Evolutionary conservation across 2,797 vertebrate genomes (phyloP), one percentile per base, ranked within the genome.

Genomic region (Danio albolineatus): DNA sequence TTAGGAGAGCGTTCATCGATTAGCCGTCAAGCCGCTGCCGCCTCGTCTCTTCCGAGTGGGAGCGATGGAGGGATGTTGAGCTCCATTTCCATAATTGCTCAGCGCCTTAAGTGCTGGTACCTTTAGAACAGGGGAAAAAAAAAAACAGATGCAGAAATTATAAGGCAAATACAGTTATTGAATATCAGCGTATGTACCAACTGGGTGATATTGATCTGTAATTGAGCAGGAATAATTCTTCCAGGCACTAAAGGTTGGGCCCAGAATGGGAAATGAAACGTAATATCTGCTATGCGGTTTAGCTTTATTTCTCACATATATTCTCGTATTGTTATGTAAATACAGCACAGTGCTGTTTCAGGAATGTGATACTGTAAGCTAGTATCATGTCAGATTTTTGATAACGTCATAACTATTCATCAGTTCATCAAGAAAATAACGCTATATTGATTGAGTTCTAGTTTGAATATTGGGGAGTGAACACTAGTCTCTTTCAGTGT

Each of bases 41-140:
- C 86, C 67, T 76, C 51, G 79, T 82, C 82, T 92, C 94, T 95
- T 95, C 94, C 93, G 92, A 92, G 92, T 91, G 91, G 94, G 92
- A 94, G 91, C 92, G 36, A 92, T 76, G 21, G 75, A 87, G 92
- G 94, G 94, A 96, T 94, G 95, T 88, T 88, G 87, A 87, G 89
- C 84, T 88, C 80, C 85, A 92, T 95, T 95, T 95, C 94, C 94
- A 95, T 96, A 95, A 96, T 95, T 95, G 94, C 91, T 93, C 93
- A 89, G 94, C 95, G 94, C 93, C 92, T 94, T 89, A 80, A 85
- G 72, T 75, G 93, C 96, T 95, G 73, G 62, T 83, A 80, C 83
- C 81, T 86, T 84, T 76, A 73, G 67, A 78, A 80, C 14, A 36
- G 71, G 51, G 7, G 90, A 94, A 19, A 16, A n/a, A 48, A n/a